These are phyloP conservation scores for Oegoconia quadripuncta DNA, from an alignment of 2,888 invertebrate genomes.

Conservation along the genomic window DNA sequence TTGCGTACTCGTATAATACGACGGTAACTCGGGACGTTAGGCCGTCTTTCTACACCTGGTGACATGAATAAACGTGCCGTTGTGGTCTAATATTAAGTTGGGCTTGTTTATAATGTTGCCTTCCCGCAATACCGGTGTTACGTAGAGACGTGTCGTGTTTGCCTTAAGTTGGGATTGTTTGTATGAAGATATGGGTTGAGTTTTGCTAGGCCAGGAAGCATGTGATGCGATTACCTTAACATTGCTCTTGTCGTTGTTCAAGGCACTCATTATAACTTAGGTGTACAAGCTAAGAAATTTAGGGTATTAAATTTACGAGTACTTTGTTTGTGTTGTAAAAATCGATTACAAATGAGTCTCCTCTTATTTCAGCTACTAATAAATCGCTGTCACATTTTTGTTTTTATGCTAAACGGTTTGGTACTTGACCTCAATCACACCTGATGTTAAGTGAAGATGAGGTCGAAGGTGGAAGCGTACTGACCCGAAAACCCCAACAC, in stretches of 20 bases:
- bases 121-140: conserved; percentile 22
- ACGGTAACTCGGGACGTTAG: conserved; percentile 57
- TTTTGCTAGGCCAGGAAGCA: conserved; percentile 1
- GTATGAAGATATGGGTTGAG: conserved; percentile 17
- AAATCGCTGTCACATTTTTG: too few relatives aligned
- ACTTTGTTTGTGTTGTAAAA: too few relatives aligned
- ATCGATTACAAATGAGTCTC: too few relatives aligned
- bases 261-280: not conserved
- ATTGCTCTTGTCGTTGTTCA: not conserved
- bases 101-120: conserved; percentile 49
- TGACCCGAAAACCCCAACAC: too few relatives aligned
- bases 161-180: conserved; percentile 34
- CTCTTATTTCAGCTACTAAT: too few relatives aligned
- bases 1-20: conserved; percentile 56
- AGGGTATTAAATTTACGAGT: too few relatives aligned
- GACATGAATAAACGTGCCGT: conserved; percentile 59
- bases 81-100: conserved; percentile 65
- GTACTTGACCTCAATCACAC: too few relatives aligned
- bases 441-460: too few relatives aligned
- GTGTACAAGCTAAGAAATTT: too few relatives aligned
- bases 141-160: conserved; percentile 36
- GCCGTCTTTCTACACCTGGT: conserved; percentile 66
- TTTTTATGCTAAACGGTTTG: too few relatives aligned
- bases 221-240: conserved; percentile 1
- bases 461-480: too few relatives aligned